phyloP scores from a whole-genome alignment of 2,888 invertebrate species.

The Lithophane socia region DNA sequence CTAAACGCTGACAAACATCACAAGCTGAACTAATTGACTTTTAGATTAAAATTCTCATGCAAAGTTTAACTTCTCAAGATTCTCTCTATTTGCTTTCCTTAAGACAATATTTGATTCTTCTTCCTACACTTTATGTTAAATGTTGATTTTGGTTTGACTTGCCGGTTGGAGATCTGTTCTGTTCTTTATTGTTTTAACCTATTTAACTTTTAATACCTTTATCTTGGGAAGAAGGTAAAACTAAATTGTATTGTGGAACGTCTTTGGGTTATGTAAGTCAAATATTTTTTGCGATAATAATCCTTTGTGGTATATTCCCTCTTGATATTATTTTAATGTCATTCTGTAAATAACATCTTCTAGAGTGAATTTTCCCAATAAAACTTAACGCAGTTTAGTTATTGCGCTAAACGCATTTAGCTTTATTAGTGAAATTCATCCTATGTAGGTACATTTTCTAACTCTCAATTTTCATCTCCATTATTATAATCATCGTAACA shows the following conservation, averaged over 20 bases:
- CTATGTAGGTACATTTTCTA: not conserved
- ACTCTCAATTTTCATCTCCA: not conserved
- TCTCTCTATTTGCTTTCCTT: slow-evolving; percentile 69
- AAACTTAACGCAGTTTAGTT: not conserved
- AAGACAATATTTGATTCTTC: slow-evolving; percentile 72
- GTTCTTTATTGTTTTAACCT: slow-evolving; percentile 30
- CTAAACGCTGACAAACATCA: slow-evolving; percentile 44
- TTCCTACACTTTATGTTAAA: slow-evolving; percentile 54
- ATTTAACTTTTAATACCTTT: slow-evolving; percentile 26
- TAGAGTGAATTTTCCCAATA: not conserved
- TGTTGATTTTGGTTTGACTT: slow-evolving; percentile 44
- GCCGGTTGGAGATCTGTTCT: slow-evolving; percentile 15
- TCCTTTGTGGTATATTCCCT: not conserved
- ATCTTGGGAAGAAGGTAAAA: not conserved
- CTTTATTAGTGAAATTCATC: too few relatives aligned
- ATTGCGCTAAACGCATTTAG: not conserved
- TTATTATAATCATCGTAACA: not conserved
- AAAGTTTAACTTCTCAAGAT: slow-evolving; percentile 67
- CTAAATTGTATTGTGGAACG: not conserved
- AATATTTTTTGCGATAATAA: not conserved
- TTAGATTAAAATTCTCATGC: slow-evolving; percentile 64
- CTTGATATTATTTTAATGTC: not conserved
- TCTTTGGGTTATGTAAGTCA: not conserved
- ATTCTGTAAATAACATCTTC: not conserved
- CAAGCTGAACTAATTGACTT: slow-evolving; percentile 62